Percentiles rank a stretch among this genome's conserved stretches.
Conservation (phyloP, 2,113 vertebrate genomes). For the Saccopteryx bilineata region DNA sequence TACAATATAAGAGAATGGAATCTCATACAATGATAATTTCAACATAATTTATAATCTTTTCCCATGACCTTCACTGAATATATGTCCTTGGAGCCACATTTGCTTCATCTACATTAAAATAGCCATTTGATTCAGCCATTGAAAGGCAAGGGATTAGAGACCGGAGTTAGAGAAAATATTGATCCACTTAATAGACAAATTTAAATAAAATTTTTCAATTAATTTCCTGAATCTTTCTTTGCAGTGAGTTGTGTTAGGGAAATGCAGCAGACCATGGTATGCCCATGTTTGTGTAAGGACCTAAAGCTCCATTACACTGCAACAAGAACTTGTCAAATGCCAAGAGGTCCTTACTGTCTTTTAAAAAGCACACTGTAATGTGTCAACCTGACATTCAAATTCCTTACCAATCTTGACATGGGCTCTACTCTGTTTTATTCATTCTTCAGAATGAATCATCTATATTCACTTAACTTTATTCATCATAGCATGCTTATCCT, state of each 20-base stretch:
- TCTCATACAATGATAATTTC: not conserved
- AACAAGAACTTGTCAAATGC: slow-evolving; percentile 3
- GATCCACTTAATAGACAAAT: not conserved
- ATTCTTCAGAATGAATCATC: not conserved
- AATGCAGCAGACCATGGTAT: not conserved
- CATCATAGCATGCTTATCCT: not conserved
- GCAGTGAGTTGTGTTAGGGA: not conserved
- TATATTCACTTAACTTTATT: not conserved
- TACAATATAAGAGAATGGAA: slow-evolving; percentile 20
- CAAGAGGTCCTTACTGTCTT: not conserved
- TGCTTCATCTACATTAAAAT: slow-evolving; percentile 26
- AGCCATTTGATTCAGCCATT: slow-evolving; percentile 31
- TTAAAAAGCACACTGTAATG: slow-evolving; percentile 40
- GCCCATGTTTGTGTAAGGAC: not conserved
- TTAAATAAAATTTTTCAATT: slow-evolving; percentile 36
- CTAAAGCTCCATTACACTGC: not conserved
- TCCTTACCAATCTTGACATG: not conserved
- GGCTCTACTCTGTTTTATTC: not conserved
- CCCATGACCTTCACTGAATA: not conserved
- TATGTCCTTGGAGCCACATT: not conserved
- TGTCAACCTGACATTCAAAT: not conserved
- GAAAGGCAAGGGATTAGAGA: not conserved
- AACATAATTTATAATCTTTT: not conserved
- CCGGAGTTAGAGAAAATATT: slow-evolving; percentile 7
- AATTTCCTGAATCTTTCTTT: slow-evolving; percentile 7